Evolutionary conservation across 1,140 invertebrate species (phyloP), one percentile per base, ranked within the genome.

Genomic region (Holotrichia oblita): DNA sequence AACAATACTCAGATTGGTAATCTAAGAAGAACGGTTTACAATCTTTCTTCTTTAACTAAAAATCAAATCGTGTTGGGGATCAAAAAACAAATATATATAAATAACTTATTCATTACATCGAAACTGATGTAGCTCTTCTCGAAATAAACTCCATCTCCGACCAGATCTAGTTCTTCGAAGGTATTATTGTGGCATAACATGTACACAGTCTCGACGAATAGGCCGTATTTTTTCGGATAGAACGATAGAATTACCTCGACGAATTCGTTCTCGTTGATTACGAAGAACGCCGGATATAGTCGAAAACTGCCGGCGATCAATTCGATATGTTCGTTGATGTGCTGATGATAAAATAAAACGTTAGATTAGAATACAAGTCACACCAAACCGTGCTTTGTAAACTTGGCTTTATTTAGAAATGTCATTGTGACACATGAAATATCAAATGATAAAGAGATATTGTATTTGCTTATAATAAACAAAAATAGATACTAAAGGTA

Each of bases 231-330:
- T n/a, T 77, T 55, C 0, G 83, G 82, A 12, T 80, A 79, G 72
- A 83, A 84, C 20, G 79, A 74, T 4, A 83, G 78, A 42, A 78
- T 77, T 9, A 84, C 72, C 27, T 83, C 80, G 14, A 81, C 75
- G 24, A 82, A 83, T 72, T 84, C 83, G 10, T 77, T 77, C 4
- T 48, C 77, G 7, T 77, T 10, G 34, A 85, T 77, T 73, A 82
- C 78, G 75, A 85, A 84, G 73, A 82, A 85, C 9, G 74, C 79
- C n/a, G 84, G 84, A 40, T 80, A 80, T 3, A 85, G 74, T 73
- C 79, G 79, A 72, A 85, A 83, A 27, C 72, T 22, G 3, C 76
- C 80, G 0, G 64, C 78, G 3, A 20, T 44, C 12, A 82, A 41
- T 55, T 84, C 79, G 72, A 84, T 77, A 34, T 48, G 40, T 0